Evolutionary conservation across 2,113 vertebrate species (phyloP).

Genomic region (Ondatra zibethicus): DNA sequence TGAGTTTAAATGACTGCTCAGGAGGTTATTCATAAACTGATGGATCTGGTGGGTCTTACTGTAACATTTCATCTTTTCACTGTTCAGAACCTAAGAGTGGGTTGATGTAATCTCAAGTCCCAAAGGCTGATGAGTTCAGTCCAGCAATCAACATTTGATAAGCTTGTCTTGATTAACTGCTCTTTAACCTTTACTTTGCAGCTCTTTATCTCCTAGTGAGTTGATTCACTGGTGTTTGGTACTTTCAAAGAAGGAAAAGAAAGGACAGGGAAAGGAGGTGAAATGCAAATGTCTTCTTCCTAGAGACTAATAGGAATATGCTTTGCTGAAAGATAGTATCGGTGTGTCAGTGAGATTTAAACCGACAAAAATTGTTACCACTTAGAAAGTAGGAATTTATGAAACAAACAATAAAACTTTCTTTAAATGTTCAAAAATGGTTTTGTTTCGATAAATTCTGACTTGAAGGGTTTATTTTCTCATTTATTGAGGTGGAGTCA

Average conservation of each 20-base stretch:
- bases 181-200: constrained; percentile 55
- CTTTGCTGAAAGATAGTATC: not conserved
- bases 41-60: not conserved
- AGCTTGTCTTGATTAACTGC: not conserved
- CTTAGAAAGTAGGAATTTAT: constrained; percentile 4
- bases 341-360: constrained; percentile 31
- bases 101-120: constrained; percentile 7
- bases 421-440: constrained; percentile 23
- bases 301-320: constrained; percentile 35
- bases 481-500: constrained; percentile 30
- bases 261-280: not conserved
- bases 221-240: constrained; percentile 30
- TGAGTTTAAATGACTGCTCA: constrained; percentile 36
- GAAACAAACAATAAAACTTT: constrained; percentile 9
- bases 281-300: constrained; percentile 52
- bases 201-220: not conserved
- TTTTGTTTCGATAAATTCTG: constrained; percentile 49
- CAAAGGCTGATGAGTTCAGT: constrained; percentile 31
- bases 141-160: constrained; percentile 35
- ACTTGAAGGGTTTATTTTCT: not conserved
- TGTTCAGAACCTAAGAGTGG: constrained; percentile 4
- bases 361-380: not conserved
- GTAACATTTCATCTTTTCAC: constrained; percentile 30
- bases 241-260: constrained; percentile 39
- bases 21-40: not conserved